Conservation (phyloP, 1,140 invertebrate genomes). For the Solenopsis invicta region DNA sequence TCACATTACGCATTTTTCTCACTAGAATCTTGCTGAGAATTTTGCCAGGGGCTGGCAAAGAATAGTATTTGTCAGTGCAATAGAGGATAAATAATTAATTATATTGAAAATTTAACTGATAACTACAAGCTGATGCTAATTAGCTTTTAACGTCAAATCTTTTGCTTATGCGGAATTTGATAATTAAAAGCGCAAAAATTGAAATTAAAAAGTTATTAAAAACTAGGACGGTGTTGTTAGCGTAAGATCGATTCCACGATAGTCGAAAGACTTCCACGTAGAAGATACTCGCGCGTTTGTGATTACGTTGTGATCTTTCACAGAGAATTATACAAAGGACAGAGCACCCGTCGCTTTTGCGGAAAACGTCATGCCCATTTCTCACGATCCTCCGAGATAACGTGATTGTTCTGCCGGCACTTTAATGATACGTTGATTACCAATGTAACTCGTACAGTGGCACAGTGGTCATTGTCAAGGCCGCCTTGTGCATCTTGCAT, state of each 20-base stretch:
- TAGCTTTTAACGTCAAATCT: no score
- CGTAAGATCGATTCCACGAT: neutral
- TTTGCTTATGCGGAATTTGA: neutral
- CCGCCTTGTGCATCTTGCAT: constrained; percentile 69
- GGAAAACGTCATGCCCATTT: neutral
- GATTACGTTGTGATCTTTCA: neutral
- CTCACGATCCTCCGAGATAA: neutral
- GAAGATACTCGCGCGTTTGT: neutral
- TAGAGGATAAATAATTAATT: no score
- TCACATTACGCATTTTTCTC: neutral
- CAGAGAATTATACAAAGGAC: neutral
- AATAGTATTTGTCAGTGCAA: no score
- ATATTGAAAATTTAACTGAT: no score
- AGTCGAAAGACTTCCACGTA: neutral
- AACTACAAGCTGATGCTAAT: no score
- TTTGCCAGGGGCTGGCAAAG: no score
- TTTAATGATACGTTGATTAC: constrained; percentile 62
- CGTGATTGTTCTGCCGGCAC: constrained; percentile 39
- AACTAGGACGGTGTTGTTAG: neutral
- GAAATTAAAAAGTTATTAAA: neutral
- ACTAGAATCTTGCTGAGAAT: neutral
- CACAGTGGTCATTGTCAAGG: constrained; percentile 76
- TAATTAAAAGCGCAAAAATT: neutral
- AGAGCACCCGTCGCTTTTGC: neutral
- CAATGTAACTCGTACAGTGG: constrained; percentile 34